Conservation (phyloP, 2,797 vertebrate genomes). For the Melanogrammus aeglefinus region DNA sequence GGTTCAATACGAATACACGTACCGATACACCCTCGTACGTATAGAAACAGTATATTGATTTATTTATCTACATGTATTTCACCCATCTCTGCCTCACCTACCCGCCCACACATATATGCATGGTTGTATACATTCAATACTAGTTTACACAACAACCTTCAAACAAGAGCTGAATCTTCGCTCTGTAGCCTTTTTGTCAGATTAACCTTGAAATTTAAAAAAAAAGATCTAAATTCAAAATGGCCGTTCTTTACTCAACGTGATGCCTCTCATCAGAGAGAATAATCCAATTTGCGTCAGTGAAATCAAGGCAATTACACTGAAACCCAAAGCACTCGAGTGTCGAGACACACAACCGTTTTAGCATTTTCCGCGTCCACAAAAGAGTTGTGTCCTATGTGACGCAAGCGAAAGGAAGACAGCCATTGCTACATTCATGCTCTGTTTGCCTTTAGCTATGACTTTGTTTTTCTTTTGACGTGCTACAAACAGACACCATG, state of each 20-base stretch:
- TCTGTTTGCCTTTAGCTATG: too few species aligned
- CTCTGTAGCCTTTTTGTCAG: not conserved
- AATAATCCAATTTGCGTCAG: not conserved
- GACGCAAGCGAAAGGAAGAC: too few species aligned
- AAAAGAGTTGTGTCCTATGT: too few species aligned
- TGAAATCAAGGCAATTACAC: not conserved
- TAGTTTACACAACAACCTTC: not conserved
- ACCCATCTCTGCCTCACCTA: not conserved
- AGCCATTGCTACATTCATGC: too few species aligned
- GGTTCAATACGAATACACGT: too few species aligned
- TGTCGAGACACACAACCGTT: too few species aligned
- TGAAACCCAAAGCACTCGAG: not conserved
- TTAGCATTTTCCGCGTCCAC: too few species aligned
- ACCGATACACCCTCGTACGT: not conserved
- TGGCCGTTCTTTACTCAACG: not conserved
- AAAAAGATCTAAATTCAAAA: not conserved
- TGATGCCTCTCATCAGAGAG: not conserved
- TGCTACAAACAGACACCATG: too few species aligned
- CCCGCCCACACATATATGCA: not conserved
- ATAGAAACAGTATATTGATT: not conserved
- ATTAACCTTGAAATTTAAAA: not conserved
- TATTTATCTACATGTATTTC: not conserved
- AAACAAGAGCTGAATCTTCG: not conserved
- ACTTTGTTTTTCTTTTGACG: too few species aligned
- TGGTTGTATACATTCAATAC: not conserved